A percentile compares a stretch with the other conserved stretches of the same genome.
Evolutionary conservation across 2,888 invertebrate genomes (phyloP).

Genomic region (Charanyca ferruginea): DNA sequence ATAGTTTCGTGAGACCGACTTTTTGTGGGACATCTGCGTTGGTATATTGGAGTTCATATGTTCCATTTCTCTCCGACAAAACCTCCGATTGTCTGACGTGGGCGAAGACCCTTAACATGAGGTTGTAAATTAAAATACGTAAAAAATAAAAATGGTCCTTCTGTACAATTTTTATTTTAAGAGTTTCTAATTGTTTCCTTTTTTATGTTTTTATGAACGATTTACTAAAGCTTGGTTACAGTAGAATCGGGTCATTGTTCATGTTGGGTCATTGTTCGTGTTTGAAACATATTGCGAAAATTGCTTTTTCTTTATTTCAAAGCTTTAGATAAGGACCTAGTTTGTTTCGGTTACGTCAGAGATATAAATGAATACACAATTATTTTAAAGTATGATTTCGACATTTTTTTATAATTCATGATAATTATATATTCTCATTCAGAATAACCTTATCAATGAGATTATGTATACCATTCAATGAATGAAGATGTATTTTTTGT

Average conservation of each 20-base stretch:
- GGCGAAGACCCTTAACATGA: too few relatives aligned
- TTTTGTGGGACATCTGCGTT: too few relatives aligned
- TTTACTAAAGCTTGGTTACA: constrained; percentile 30
- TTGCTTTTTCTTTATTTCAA: constrained; percentile 23
- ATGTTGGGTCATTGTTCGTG: constrained; percentile 8
- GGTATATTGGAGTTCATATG: too few relatives aligned
- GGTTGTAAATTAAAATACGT: not conserved
- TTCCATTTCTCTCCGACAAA: too few relatives aligned
- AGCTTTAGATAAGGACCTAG: not conserved
- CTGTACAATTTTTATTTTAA: constrained; percentile 3
- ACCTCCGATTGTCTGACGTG: too few relatives aligned
- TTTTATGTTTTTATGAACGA: constrained; percentile 11
- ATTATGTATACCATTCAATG: constrained; percentile 1
- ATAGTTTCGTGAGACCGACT: too few relatives aligned
- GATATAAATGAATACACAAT: not conserved
- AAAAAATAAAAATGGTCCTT: not conserved
- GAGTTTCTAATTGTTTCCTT: constrained; percentile 24
- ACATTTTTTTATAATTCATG: not conserved
- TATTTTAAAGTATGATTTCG: not conserved
- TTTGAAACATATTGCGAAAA: constrained; percentile 10
- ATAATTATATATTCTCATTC: constrained; percentile 12
- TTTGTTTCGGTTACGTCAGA: not conserved
- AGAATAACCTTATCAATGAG: constrained; percentile 27
- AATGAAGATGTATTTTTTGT: not conserved
- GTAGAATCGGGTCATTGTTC: constrained; percentile 17